Evolutionary conservation across 2,888 invertebrate species (phyloP).

Genomic region (Amphimallon solstitiale): DNA sequence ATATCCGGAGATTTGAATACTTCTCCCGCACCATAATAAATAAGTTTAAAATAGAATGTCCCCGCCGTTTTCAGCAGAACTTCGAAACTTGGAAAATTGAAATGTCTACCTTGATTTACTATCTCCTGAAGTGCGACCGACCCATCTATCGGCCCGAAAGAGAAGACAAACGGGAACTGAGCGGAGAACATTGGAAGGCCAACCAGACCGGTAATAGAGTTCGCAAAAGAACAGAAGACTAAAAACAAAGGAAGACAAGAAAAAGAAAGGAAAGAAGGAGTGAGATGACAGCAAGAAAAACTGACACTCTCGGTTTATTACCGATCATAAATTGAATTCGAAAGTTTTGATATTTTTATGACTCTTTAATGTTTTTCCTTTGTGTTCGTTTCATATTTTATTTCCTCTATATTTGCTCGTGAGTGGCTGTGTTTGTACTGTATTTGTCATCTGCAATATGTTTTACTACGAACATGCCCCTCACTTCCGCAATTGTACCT

Average conservation of each 20-base stretch:
- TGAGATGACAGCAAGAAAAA: background rate
- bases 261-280: too few relatives aligned
- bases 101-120: conserved; percentile 22
- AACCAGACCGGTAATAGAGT: background rate
- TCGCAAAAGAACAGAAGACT: background rate
- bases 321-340: conserved; percentile 47
- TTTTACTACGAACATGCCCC: background rate
- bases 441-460: conserved; percentile 20
- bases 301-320: conserved; percentile 41
- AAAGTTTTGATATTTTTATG: conserved; percentile 50
- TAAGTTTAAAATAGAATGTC: background rate
- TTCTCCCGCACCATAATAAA: conserved; percentile 11
- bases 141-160: background rate
- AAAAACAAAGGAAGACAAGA: background rate
- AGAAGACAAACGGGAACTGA: background rate
- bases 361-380: conserved; percentile 49
- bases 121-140: background rate
- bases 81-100: conserved; percentile 25
- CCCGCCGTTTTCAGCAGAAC: background rate
- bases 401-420: background rate
- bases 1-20: conserved; percentile 14
- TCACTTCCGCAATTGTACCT: background rate
- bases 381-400: conserved; percentile 42
- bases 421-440: background rate
- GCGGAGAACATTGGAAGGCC: background rate